These are phyloP conservation scores for Danionella dracula DNA, from an alignment of 2,797 vertebrate species.

Conservation along the genomic window DNA sequence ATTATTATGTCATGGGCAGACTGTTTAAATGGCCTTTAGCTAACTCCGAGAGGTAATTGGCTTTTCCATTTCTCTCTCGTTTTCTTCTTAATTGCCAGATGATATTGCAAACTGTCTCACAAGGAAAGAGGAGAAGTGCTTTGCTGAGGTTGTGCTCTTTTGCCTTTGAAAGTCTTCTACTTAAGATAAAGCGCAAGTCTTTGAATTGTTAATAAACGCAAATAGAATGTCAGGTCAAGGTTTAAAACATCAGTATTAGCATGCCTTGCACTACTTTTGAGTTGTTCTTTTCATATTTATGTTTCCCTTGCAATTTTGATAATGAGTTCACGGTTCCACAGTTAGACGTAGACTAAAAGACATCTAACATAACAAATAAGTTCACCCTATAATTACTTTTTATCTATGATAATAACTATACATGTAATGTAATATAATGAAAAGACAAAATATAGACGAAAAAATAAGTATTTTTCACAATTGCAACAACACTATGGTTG, in stretches of 20 bases:
- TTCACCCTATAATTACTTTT: too few relatives aligned
- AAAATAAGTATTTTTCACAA: too few relatives aligned
- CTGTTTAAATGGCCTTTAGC: conserved; percentile 88
- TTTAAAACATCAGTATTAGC: not conserved
- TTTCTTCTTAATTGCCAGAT: conserved; percentile 77
- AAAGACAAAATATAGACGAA: too few relatives aligned
- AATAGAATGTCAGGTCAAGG: not conserved
- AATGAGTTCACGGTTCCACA: too few relatives aligned
- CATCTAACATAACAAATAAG: too few relatives aligned
- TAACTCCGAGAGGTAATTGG: conserved; percentile 82
- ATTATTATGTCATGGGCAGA: conserved; percentile 88
- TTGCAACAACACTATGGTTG: too few relatives aligned
- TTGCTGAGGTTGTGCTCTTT: conserved; percentile 60
- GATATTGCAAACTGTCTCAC: conserved; percentile 75
- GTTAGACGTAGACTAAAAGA: too few relatives aligned
- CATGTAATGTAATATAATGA: too few relatives aligned
- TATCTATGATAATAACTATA: too few relatives aligned
- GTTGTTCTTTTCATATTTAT: too few relatives aligned
- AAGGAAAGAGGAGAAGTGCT: conserved; percentile 66
- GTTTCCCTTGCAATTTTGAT: too few relatives aligned
- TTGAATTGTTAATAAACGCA: conserved; percentile 26
- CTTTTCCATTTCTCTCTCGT: conserved; percentile 79
- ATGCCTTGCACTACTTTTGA: not conserved
- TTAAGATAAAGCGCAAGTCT: conserved; percentile 46
- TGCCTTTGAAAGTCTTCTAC: conserved; percentile 60